Percentiles rank a stretch among this genome's conserved stretches.
phyloP scores from a whole-genome alignment of 2,888 invertebrate species.

The Lycia hirtaria region DNA sequence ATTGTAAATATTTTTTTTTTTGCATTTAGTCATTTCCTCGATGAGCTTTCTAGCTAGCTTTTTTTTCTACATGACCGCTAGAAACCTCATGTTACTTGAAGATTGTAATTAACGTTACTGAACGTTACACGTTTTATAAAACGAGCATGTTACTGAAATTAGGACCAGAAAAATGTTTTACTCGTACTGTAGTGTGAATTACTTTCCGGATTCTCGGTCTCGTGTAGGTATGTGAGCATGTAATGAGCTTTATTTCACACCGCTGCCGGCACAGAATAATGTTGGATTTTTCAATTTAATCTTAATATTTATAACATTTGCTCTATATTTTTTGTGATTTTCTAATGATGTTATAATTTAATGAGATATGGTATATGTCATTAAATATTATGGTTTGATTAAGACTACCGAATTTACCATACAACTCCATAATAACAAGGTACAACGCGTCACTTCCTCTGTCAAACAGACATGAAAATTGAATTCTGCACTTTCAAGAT shows the following conservation, averaged over 20 bases:
- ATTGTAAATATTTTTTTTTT: no score
- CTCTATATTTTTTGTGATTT: neutral
- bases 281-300: neutral
- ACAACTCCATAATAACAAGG: no score
- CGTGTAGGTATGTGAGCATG: slow-evolving; percentile 8
- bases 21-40: no score
- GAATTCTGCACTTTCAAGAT: no score
- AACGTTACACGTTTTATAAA: neutral
- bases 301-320: neutral
- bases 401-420: no score
- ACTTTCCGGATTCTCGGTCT: slow-evolving; percentile 8
- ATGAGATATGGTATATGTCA: neutral
- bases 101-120: neutral
- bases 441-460: no score
- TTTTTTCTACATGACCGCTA: no score
- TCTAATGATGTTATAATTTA: neutral
- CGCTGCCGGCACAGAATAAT: slow-evolving; percentile 1
- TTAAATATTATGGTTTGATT: no score
- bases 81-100: no score
- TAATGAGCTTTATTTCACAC: slow-evolving; percentile 25
- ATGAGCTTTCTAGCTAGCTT: no score
- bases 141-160: neutral
- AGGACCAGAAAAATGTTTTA: neutral
- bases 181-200: neutral
- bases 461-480: no score